These are phyloP conservation scores for Pyrrhosoma nymphula DNA, from an alignment of 2,888 invertebrate genomes.

Conservation along the genomic window DNA sequence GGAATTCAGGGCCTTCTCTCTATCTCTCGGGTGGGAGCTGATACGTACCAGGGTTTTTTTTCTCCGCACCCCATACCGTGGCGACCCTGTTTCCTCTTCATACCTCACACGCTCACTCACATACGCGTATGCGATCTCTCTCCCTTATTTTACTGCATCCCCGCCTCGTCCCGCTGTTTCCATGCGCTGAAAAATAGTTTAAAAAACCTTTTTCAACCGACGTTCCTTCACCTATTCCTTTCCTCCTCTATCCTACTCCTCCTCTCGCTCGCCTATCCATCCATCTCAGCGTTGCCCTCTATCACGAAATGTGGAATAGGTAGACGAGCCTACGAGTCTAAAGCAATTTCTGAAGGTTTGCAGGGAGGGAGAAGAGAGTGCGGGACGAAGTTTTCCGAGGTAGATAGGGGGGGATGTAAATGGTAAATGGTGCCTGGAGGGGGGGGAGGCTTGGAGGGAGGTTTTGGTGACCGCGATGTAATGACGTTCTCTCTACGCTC, in stretches of 20 bases:
- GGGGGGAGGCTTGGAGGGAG: neutral
- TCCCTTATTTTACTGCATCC: no score
- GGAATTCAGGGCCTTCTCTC: slow-evolving; percentile 15
- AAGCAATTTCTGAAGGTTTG: slow-evolving; percentile 23
- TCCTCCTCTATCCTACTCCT: neutral
- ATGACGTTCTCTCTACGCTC: slow-evolving; percentile 35
- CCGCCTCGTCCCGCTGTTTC: no score
- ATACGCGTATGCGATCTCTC: no score
- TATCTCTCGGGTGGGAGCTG: slow-evolving; percentile 20
- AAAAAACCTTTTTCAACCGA: no score
- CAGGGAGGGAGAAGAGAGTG: no score
- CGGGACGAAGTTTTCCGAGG: no score
- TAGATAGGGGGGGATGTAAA: no score
- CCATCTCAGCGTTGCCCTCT: neutral
- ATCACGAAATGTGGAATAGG: neutral
- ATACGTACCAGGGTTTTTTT: neutral
- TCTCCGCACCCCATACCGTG: neutral
- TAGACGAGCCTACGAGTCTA: neutral
- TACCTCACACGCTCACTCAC: no score
- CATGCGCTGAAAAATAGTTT: no score
- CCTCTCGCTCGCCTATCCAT: neutral
- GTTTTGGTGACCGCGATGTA: slow-evolving; percentile 9
- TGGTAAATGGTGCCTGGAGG: neutral
- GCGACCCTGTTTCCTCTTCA: no score
- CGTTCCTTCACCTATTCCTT: neutral